phyloP scores from a whole-genome alignment of 2,113 vertebrate genomes.

The Poecile atricapillus region DNA sequence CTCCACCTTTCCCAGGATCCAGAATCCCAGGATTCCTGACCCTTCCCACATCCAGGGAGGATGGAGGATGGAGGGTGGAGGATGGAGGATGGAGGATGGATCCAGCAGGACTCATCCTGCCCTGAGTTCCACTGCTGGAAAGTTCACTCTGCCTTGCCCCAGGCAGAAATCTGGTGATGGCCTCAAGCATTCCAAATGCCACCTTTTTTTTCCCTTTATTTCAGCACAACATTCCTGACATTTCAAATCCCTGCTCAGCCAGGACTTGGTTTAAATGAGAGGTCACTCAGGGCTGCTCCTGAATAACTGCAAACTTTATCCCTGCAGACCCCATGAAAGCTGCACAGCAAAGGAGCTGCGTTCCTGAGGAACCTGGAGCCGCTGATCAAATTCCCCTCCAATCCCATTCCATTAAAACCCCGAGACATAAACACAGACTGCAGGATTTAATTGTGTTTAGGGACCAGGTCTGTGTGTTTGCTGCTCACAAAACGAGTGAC shows the following conservation, averaged over 20 bases:
- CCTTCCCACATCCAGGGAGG: background rate
- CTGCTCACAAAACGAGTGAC: background rate
- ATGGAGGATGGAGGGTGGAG: no score
- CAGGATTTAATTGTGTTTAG: background rate
- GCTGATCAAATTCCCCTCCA: background rate
- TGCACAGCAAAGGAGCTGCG: background rate
- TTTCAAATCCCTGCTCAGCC: background rate
- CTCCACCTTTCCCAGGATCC: background rate
- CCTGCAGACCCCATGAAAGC: background rate
- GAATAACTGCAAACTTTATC: background rate
- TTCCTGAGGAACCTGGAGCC: background rate
- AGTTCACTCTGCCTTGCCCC: background rate
- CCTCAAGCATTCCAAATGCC: background rate
- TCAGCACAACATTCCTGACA: background rate
- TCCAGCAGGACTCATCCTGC: background rate
- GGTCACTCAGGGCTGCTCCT: background rate
- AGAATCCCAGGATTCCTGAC: no score
- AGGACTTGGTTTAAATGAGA: background rate
- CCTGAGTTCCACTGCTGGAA: background rate
- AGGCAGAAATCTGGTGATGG: background rate
- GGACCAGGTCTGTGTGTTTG: rapidly evolving
- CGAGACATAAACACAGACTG: rapidly evolving
- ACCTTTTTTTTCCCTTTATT: rapidly evolving
- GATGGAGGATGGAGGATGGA: no score
- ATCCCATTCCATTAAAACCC: background rate